A percentile compares a stretch with the other conserved stretches of the same genome.
phyloP scores from a whole-genome alignment of 2,797 vertebrate species.

The Astyanax mexicanus region DNA sequence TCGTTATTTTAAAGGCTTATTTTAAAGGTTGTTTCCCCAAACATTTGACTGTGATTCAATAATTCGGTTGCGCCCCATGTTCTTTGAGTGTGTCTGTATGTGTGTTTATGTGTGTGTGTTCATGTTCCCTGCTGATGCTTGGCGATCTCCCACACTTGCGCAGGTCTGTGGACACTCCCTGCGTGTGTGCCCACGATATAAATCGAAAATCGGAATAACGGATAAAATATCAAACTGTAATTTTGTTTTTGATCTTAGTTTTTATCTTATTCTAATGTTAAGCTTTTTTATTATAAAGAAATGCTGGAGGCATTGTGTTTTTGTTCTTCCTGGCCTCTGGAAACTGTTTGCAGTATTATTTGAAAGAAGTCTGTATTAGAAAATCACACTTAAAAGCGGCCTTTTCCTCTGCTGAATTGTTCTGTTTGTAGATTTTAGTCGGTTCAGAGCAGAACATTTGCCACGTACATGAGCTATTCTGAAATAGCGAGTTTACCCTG shows the following conservation, averaged over 20 bases:
- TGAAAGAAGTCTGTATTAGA: conserved; percentile 34
- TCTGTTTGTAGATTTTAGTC: conserved; percentile 21
- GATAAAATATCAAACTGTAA: conserved; percentile 58
- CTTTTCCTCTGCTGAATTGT: background rate
- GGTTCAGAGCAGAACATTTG: conserved; percentile 16
- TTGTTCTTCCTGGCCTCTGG: conserved; percentile 17
- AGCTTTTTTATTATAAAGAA: conserved; percentile 21
- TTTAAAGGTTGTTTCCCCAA: background rate
- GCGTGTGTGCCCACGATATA: conserved; percentile 43
- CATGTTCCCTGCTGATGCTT: background rate
- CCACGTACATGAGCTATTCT: conserved; percentile 32
- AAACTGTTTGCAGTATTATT: conserved; percentile 63
- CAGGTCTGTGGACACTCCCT: conserved; percentile 60
- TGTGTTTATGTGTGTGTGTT: background rate
- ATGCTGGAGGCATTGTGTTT: conserved; percentile 23
- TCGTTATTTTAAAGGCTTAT: too few species aligned
- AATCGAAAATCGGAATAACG: conserved; percentile 29
- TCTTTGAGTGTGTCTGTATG: too few species aligned
- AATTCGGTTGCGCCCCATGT: too few species aligned
- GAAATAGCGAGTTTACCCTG: conserved; percentile 1
- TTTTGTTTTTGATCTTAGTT: conserved; percentile 46
- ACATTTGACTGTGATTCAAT: background rate
- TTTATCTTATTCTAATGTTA: conserved; percentile 57
- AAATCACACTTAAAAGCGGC: conserved; percentile 7
- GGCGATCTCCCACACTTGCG: background rate